phyloP scores from a whole-genome alignment of 35 echinoderm and acorn worm genomes.

The Patiria miniata region DNA sequence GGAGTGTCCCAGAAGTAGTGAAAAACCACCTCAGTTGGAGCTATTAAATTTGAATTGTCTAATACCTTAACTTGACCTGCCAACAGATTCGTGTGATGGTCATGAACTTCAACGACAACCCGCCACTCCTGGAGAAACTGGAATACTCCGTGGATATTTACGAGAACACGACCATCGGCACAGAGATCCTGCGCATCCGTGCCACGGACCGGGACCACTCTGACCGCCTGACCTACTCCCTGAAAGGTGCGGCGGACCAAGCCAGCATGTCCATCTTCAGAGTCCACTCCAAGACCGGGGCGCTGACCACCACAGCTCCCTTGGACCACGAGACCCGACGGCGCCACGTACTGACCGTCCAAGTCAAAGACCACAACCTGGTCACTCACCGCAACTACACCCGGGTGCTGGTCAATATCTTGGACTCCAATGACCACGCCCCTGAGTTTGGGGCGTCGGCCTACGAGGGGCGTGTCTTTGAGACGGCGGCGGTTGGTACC shows the following conservation, averaged over 20 bases:
- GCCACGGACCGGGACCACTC: constrained; percentile 67
- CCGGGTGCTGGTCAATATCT: constrained; percentile 68
- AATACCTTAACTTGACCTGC: too few species aligned
- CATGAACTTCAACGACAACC: constrained; percentile 79
- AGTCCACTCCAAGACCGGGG: constrained; percentile 62
- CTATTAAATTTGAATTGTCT: too few species aligned
- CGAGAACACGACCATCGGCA: constrained; percentile 58
- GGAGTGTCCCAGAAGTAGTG: too few species aligned
- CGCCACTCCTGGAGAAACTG: constrained; percentile 72
- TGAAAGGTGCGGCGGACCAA: constrained; percentile 51
- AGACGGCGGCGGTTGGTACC: constrained; percentile 78
- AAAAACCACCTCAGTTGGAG: too few species aligned
- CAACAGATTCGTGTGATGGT: constrained; percentile 62
- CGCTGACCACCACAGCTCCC: constrained; percentile 46
- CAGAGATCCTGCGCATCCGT: constrained; percentile 44
- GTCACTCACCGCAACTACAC: constrained; percentile 64
- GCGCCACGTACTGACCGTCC: constrained; percentile 69
- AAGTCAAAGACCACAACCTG: constrained; percentile 66
- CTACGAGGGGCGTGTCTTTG: constrained; percentile 88
- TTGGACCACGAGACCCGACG: constrained; percentile 83
- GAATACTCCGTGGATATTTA: constrained; percentile 69
- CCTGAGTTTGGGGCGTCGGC: constrained; percentile 69
- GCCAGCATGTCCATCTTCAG: constrained; percentile 63
- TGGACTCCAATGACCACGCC: constrained; percentile 91
- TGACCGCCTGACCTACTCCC: constrained; percentile 65